Base-by-base conservation (phyloP, 2,113 vertebrate genomes). In the Ciconia maguari region DNA sequence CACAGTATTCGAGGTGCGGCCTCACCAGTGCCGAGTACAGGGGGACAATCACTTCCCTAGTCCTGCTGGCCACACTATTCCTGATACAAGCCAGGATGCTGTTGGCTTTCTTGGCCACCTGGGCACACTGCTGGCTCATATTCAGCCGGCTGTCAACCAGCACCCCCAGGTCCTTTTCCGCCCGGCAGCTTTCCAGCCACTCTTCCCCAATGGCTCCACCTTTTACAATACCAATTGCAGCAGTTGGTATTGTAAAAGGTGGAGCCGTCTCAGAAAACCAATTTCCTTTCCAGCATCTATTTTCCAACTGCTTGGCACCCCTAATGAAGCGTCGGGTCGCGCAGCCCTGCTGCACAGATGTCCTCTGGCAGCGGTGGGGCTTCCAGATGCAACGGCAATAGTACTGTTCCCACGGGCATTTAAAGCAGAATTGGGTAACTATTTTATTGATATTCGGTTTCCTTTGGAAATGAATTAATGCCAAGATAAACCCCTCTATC, bases 311-410 rank as follows among this genome's bases (percentile, higher is more conserved):
- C 46, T 66, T 3, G 0, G 25, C 21, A 54, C 4, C 7, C 32
- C 8, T n/a, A 83, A 46, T 4, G 4, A 42, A 86, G 21, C 2
- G 3, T 4, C 2, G 7, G 27, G 9, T 19, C 5, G 0, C 2
- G 1, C 41, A 41, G 29, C 36, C 21, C 62, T 13, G 8, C n/a
- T 36, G 16, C 4, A 2, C 27, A 57, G 64, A 41, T 14, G 16
- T 58, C 46, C 38, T 32, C n/a, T 62, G 30, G 60, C 46, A 92
- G 78, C 1, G 0, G n/a, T 4, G 6, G 15, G 30, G 30, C 34
- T 80, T 87, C 44, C 42, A 41, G 36, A 52, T 2, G 3, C 36
- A 64, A 38, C 1, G 8, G 41, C 71, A 83, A 44, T 2, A 83
- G 34, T 29, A 12, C 2, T 42, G 34, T 54, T 12, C 14, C 11